These are phyloP conservation scores for Coreius guichenoti DNA, from an alignment of 2,797 vertebrate genomes.

Conservation along the genomic window DNA sequence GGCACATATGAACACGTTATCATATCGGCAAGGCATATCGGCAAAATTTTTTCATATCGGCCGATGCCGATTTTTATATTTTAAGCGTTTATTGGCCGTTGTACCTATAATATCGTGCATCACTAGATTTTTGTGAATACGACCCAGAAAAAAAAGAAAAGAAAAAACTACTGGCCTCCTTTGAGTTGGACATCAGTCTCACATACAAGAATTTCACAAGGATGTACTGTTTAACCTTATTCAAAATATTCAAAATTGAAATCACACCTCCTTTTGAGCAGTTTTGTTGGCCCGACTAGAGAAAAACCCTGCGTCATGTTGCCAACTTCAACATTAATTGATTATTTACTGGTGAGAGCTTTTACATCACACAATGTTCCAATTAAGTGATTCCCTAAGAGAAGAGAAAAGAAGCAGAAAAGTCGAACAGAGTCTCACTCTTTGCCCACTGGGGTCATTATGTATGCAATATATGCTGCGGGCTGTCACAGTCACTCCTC, in stretches of 20 bases:
- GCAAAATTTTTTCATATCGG: no score
- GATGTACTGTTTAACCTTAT: not conserved
- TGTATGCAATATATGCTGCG: not conserved
- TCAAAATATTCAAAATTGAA: not conserved
- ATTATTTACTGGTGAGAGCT: not conserved
- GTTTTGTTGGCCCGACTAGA: not conserved
- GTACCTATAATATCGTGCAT: no score
- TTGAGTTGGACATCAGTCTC: not conserved
- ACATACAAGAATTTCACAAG: not conserved
- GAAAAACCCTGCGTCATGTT: not conserved
- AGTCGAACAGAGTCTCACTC: conserved; percentile 2
- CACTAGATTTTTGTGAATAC: no score
- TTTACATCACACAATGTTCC: conserved; percentile 9
- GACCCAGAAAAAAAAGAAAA: not conserved
- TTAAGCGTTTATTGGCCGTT: no score
- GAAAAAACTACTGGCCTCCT: not conserved
- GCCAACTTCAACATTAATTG: not conserved
- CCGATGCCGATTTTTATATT: no score
- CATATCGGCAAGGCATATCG: no score
- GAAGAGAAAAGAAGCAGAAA: not conserved
- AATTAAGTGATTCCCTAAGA: conserved; percentile 1
- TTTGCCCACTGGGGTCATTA: conserved; percentile 6
- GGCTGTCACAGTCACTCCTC: not conserved
- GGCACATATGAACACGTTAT: no score
- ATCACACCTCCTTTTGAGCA: not conserved